Evolutionary conservation across 2,888 invertebrate species (phyloP).

Genomic region (Taenaris catops): DNA sequence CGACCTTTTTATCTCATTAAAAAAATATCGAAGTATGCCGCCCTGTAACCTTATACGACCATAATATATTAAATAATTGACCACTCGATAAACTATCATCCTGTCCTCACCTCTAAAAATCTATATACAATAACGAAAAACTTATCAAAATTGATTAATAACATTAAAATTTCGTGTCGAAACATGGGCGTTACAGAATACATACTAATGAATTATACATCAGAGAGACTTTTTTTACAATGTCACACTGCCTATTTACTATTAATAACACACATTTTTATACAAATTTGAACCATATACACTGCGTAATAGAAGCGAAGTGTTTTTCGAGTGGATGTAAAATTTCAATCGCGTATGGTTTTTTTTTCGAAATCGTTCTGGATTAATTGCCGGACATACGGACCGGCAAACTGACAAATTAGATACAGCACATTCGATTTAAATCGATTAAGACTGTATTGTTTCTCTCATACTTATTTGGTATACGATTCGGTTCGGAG

Average conservation of each 20-base stretch:
- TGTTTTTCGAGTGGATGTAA: background rate
- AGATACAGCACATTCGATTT: constrained; percentile 61
- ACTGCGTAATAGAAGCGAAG: constrained; percentile 10
- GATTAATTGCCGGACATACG: constrained; percentile 59
- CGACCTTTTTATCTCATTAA: constrained; percentile 6
- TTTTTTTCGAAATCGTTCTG: constrained; percentile 54
- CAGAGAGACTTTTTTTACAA: constrained; percentile 51
- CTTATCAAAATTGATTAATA: constrained; percentile 61
- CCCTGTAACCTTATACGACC: constrained; percentile 12
- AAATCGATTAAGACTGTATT: constrained; percentile 43
- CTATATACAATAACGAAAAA: constrained; percentile 31
- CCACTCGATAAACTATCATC: constrained; percentile 21
- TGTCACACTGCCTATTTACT: constrained; percentile 26
- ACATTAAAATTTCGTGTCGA: constrained; percentile 65
- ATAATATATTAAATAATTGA: constrained; percentile 21
- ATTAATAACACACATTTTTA: background rate
- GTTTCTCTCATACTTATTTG: constrained; percentile 36
- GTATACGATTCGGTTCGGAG: constrained; percentile 27
- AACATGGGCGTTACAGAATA: constrained; percentile 60
- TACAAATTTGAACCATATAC: constrained; percentile 22
- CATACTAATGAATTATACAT: constrained; percentile 60
- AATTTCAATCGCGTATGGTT: constrained; percentile 12
- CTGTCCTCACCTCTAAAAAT: constrained; percentile 25
- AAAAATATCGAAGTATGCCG: constrained; percentile 2
- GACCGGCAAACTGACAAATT: constrained; percentile 66